A percentile compares a stretch with the other conserved stretches of the same genome.
Evolutionary conservation across 2,888 invertebrate genomes (phyloP).

Genomic region (Encarsia formosa): DNA sequence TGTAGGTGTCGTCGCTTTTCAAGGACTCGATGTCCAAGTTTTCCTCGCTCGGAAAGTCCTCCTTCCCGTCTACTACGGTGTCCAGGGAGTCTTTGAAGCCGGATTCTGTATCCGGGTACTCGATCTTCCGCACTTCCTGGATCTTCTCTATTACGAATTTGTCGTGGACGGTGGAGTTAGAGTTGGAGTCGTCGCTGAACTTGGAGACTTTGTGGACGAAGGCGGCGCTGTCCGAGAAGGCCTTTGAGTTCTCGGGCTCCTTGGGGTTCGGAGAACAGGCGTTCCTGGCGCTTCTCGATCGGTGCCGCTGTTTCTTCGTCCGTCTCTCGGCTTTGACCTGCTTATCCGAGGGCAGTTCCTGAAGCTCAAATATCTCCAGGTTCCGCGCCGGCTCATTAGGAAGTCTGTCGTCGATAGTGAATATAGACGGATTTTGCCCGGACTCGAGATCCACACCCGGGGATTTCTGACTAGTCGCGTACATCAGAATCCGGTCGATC

Average conservation of each 20-base stretch:
- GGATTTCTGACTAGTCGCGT: constrained; percentile 31
- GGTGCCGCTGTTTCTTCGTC: constrained; percentile 7
- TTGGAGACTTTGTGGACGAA: constrained; percentile 10
- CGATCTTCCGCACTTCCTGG: neutral
- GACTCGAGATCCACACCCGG: constrained; percentile 35
- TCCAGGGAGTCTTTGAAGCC: constrained; percentile 17
- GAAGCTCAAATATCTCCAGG: constrained; percentile 6
- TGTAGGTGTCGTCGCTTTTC: constrained; percentile 38
- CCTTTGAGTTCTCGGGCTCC: constrained; percentile 16
- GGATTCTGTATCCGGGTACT: neutral
- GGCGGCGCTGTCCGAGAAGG: constrained; percentile 30
- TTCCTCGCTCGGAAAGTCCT: constrained; percentile 17
- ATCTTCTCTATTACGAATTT: constrained; percentile 13
- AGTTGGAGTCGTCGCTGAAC: constrained; percentile 21
- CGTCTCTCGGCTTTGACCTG: constrained; percentile 3
- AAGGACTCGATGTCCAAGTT: constrained; percentile 22
- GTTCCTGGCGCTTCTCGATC: constrained; percentile 26
- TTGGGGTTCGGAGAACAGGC: constrained; percentile 19
- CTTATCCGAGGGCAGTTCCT: neutral
- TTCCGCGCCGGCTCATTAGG: neutral
- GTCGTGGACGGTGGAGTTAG: constrained; percentile 1
- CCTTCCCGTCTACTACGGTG: constrained; percentile 15
- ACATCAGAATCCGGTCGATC: constrained; percentile 43
- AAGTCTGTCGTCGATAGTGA: neutral
- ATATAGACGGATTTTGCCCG: constrained; percentile 2